Evolutionary conservation across 2,888 invertebrate species (phyloP).

Genomic region (Embidobia sp.): DNA sequence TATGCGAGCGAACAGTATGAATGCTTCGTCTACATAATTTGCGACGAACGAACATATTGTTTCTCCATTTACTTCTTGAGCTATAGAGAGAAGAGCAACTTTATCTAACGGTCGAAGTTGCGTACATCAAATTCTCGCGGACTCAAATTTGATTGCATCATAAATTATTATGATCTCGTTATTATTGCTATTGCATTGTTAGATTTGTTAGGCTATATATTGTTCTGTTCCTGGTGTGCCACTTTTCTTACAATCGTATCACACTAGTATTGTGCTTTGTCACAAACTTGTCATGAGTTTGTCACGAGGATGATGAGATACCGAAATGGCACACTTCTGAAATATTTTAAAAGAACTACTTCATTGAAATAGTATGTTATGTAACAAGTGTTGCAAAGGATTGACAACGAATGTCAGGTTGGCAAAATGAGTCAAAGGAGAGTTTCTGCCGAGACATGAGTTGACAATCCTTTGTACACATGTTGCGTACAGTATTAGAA

Average conservation of each 20-base stretch:
- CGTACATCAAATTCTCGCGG: constrained; percentile 4
- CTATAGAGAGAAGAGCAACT: neutral
- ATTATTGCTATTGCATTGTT: constrained; percentile 20
- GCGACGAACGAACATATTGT: constrained; percentile 20
- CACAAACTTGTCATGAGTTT: constrained; percentile 41
- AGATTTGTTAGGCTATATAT: too few species aligned
- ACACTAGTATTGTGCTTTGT: constrained; percentile 18
- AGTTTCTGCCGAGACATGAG: too few species aligned
- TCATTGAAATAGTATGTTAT: too few species aligned
- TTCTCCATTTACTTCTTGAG: constrained; percentile 22
- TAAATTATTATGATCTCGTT: constrained; percentile 30
- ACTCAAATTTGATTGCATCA: constrained; percentile 31
- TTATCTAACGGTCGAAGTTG: constrained; percentile 20
- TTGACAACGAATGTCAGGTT: too few species aligned
- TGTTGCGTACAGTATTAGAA: too few species aligned
- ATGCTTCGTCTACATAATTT: constrained; percentile 19
- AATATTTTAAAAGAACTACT: too few species aligned
- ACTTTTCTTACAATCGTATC: constrained; percentile 32
- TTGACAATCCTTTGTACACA: too few species aligned
- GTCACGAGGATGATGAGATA: constrained; percentile 9
- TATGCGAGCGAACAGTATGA: constrained; percentile 19
- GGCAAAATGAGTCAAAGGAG: too few species aligned
- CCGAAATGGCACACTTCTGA: too few species aligned
- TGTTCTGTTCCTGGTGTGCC: constrained; percentile 20
- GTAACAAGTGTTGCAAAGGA: too few species aligned